Percentiles rank a stretch among this genome's conserved stretches.
Conservation (phyloP, 1,140 invertebrate genomes). For the Carcinoscorpius rotundicauda region DNA sequence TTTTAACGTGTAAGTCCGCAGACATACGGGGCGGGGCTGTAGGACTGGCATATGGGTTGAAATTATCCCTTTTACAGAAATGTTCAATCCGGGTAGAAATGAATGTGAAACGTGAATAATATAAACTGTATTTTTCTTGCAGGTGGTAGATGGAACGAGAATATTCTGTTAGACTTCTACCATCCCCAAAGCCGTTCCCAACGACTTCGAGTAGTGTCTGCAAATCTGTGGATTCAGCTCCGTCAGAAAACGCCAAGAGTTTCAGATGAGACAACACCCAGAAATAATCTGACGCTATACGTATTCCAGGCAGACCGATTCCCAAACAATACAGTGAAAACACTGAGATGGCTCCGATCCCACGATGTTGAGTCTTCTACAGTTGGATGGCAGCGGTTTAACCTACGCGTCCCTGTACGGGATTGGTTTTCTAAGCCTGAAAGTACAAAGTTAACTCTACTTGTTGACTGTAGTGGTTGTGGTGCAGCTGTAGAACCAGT, state of each 20-base stretch:
- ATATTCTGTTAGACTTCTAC: constrained; percentile 68
- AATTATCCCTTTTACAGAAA: too few relatives aligned
- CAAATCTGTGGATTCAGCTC: constrained; percentile 59
- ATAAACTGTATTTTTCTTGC: constrained; percentile 13
- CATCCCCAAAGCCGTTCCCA: constrained; percentile 38
- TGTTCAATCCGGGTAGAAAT: too few relatives aligned
- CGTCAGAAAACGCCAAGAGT: constrained; percentile 23
- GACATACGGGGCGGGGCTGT: too few relatives aligned
- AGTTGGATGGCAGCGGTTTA: constrained; percentile 73
- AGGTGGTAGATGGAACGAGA: constrained; percentile 68
- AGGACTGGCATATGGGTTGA: too few relatives aligned
- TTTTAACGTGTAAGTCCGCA: too few relatives aligned
- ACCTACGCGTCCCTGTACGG: constrained; percentile 54
- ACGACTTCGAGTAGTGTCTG: constrained; percentile 46
- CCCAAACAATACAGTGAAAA: constrained; percentile 7
- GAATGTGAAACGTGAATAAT: too few relatives aligned
- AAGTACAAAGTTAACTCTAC: constrained; percentile 49
- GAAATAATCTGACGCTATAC: constrained; percentile 34
- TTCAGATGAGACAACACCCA: too few relatives aligned
- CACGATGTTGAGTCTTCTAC: constrained; percentile 42
- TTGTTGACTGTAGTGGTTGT: constrained; percentile 67
- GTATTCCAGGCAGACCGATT: constrained; percentile 37
- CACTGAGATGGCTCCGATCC: constrained; percentile 38
- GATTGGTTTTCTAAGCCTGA: constrained; percentile 34
- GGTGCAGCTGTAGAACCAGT: constrained; percentile 45